Conservation (phyloP, 2,888 invertebrate species). For the Lepidochrysops patricia region DNA sequence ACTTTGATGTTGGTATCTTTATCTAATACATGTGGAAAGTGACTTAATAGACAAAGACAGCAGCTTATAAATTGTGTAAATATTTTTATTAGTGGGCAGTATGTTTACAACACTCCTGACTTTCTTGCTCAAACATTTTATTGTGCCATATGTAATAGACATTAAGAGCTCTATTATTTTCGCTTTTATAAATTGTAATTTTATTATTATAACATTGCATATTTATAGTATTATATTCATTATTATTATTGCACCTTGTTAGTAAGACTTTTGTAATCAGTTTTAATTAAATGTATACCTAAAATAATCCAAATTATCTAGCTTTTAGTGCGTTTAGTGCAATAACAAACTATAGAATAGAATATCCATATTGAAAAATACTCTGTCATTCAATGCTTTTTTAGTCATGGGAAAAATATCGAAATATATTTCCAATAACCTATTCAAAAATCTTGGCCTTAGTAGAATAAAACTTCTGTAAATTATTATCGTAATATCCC, state of each 20-base stretch:
- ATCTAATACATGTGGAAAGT: no score
- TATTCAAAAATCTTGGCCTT: neutral
- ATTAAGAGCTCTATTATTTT: neutral
- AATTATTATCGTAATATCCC: neutral
- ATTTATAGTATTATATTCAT: neutral
- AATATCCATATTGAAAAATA: neutral
- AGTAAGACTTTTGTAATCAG: neutral
- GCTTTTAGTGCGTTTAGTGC: slow-evolving; percentile 4
- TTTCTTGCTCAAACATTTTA: slow-evolving; percentile 6
- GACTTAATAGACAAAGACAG: no score
- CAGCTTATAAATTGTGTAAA: no score
- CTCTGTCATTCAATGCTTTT: neutral
- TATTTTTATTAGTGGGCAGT: neutral
- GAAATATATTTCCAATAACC: neutral
- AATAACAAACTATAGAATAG: neutral
- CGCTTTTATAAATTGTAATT: neutral
- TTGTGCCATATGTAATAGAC: slow-evolving; percentile 10
- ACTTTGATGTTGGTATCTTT: no score
- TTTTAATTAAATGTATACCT: neutral
- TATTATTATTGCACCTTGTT: neutral
- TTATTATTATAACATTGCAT: neutral
- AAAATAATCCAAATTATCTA: neutral
- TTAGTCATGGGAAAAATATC: neutral
- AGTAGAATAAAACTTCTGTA: neutral
- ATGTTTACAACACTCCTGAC: neutral